phyloP scores from a whole-genome alignment of 2,888 invertebrate genomes.

The Hypsopygia costalis region DNA sequence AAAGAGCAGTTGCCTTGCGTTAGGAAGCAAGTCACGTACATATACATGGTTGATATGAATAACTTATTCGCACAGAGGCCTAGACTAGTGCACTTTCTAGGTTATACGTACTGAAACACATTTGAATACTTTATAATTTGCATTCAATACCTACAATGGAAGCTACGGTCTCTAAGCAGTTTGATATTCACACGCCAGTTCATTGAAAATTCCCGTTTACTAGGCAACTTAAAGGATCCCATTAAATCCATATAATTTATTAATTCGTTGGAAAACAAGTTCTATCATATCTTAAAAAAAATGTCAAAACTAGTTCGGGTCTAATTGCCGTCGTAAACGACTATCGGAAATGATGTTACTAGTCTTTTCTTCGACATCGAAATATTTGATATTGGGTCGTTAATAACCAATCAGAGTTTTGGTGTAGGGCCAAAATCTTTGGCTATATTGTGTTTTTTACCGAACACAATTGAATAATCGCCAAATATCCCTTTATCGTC shows the following conservation, averaged over 20 bases:
- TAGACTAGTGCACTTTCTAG: slow-evolving; percentile 29
- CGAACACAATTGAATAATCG: slow-evolving; percentile 61
- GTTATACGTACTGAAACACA: slow-evolving; percentile 21
- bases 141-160: slow-evolving; percentile 23
- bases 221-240: too few relatives aligned
- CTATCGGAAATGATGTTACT: slow-evolving; percentile 1
- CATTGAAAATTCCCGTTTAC: neutral
- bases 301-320: slow-evolving; percentile 5
- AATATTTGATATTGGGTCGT: slow-evolving; percentile 5
- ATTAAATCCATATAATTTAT: slow-evolving; percentile 5
- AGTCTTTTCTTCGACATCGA: slow-evolving; percentile 3
- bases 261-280: slow-evolving; percentile 2
- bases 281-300: slow-evolving; percentile 1
- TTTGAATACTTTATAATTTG: slow-evolving; percentile 46
- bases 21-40: slow-evolving; percentile 45
- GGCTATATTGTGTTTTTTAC: slow-evolving; percentile 28
- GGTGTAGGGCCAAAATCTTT: slow-evolving; percentile 12
- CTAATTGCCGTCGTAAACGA: slow-evolving; percentile 7
- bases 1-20: slow-evolving; percentile 33
- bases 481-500: slow-evolving; percentile 58
- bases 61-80: slow-evolving; percentile 45
- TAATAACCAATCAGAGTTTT: slow-evolving; percentile 19
- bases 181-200: slow-evolving; percentile 1
- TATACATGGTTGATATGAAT: slow-evolving; percentile 44
- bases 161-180: slow-evolving; percentile 5